These are phyloP conservation scores for Megamerina dolium DNA, from an alignment of 2,888 invertebrate genomes.

Conservation along the genomic window DNA sequence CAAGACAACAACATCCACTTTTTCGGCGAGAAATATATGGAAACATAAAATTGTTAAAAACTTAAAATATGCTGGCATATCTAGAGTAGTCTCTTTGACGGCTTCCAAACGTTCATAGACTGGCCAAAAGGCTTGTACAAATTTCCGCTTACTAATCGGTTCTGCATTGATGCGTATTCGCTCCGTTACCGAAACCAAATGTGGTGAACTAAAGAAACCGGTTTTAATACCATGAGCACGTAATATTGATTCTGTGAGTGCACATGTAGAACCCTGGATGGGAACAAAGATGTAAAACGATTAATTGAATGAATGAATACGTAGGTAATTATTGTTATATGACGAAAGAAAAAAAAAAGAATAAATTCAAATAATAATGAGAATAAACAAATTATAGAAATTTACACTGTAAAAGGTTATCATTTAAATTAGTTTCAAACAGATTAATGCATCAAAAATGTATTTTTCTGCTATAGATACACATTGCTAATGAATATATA, in stretches of 20 bases:
- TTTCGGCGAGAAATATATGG: slow-evolving; percentile 76
- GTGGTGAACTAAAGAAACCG: slow-evolving; percentile 95
- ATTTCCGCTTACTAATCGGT: slow-evolving; percentile 67
- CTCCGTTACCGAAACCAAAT: slow-evolving; percentile 86
- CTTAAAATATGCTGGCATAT: slow-evolving; percentile 91
- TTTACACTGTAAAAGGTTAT: too few species aligned
- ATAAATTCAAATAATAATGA: too few species aligned
- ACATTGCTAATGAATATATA: too few species aligned
- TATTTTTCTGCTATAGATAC: too few species aligned
- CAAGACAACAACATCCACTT: slow-evolving; percentile 85
- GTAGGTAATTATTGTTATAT: too few species aligned
- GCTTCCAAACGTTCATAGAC: slow-evolving; percentile 62
- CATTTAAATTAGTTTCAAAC: too few species aligned
- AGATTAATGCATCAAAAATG: too few species aligned
- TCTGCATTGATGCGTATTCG: slow-evolving; percentile 82
- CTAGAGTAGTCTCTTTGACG: slow-evolving; percentile 54
- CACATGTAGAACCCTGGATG: slow-evolving; percentile 79
- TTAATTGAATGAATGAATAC: neutral
- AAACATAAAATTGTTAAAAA: slow-evolving; percentile 90
- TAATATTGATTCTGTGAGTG: slow-evolving; percentile 84
- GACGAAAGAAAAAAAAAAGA: neutral
- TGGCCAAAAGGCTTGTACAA: slow-evolving; percentile 75
- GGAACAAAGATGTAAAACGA: neutral
- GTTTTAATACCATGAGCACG: slow-evolving; percentile 77
- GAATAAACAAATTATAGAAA: neutral